These are phyloP conservation scores for Leptopterna dolabrata DNA, from an alignment of 2,888 invertebrate genomes.

Conservation along the genomic window DNA sequence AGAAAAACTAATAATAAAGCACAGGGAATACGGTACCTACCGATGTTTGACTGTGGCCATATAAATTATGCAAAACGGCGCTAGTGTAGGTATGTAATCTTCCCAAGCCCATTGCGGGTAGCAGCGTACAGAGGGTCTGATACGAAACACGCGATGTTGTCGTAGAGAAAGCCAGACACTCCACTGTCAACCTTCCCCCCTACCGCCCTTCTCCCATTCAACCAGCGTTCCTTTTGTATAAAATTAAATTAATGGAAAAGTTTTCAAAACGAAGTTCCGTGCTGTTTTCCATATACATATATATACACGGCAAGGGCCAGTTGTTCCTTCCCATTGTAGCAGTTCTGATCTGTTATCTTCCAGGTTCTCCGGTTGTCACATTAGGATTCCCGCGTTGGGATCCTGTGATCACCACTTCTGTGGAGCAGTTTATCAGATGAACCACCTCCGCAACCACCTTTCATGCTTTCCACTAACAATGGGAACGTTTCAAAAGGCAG, in stretches of 20 bases:
- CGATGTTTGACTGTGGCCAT: slow-evolving; percentile 13
- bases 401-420: not conserved
- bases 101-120: not conserved
- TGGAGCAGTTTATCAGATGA: not conserved
- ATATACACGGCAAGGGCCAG: not conserved
- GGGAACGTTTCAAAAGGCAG: too few relatives aligned
- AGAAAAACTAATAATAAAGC: not conserved
- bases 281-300: not conserved
- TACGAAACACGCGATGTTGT: slow-evolving; percentile 43
- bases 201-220: too few relatives aligned
- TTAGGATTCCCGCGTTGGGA: not conserved
- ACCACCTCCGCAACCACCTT: too few relatives aligned
- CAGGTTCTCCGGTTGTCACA: not conserved
- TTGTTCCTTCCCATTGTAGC: not conserved
- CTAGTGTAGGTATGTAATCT: slow-evolving; percentile 19
- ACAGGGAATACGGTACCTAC: not conserved
- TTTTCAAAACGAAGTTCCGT: not conserved
- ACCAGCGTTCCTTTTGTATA: slow-evolving; percentile 21
- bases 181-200: slow-evolving; percentile 14
- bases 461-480: too few relatives aligned
- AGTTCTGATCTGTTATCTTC: not conserved
- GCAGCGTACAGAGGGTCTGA: slow-evolving; percentile 7
- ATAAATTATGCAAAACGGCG: slow-evolving; percentile 44
- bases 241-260: slow-evolving; percentile 30
- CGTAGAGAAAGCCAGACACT: not conserved